phyloP scores from a whole-genome alignment of 2,888 invertebrate species.

The Drosophila peninsularis region DNA sequence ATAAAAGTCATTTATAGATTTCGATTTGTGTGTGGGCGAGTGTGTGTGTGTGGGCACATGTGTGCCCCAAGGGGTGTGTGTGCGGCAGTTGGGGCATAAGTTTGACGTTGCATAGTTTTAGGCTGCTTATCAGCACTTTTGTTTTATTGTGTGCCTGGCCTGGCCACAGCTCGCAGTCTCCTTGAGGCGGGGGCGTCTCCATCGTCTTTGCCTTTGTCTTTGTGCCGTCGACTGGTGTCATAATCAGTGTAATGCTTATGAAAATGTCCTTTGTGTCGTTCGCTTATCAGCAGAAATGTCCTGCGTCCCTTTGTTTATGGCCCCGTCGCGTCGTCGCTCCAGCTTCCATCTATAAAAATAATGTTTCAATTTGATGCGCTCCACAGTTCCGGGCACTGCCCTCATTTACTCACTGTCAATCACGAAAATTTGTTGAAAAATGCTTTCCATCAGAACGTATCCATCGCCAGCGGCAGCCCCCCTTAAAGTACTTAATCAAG shows the following conservation, averaged over 20 bases:
- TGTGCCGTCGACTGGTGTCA: slow-evolving; percentile 69
- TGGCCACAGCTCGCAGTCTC: neutral
- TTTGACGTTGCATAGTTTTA: slow-evolving; percentile 70
- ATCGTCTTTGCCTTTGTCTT: slow-evolving; percentile 45
- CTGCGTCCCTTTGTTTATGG: slow-evolving; percentile 43
- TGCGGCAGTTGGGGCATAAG: slow-evolving; percentile 43
- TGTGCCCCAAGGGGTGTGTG: slow-evolving; percentile 29
- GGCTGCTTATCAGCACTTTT: slow-evolving; percentile 76
- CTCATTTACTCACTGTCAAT: slow-evolving; percentile 60
- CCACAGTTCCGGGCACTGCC: neutral
- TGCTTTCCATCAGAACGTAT: slow-evolving; percentile 15
- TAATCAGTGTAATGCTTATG: slow-evolving; percentile 83
- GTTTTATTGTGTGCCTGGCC: slow-evolving; percentile 46
- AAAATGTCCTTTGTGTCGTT: slow-evolving; percentile 70
- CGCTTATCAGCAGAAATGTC: slow-evolving; percentile 17
- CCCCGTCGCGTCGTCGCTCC: slow-evolving; percentile 25
- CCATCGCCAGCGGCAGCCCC: neutral
- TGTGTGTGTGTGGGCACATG: slow-evolving; percentile 20
- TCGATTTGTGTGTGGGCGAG: slow-evolving; percentile 68
- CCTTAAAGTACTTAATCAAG: neutral
- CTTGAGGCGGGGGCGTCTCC: neutral
- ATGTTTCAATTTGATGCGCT: slow-evolving; percentile 73
- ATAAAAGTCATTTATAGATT: slow-evolving; percentile 81
- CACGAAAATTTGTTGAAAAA: slow-evolving; percentile 40
- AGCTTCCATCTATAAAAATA: slow-evolving; percentile 66